These are phyloP conservation scores for Laticauda colubrina DNA, from an alignment of 2,113 vertebrate species.

Conservation along the genomic window DNA sequence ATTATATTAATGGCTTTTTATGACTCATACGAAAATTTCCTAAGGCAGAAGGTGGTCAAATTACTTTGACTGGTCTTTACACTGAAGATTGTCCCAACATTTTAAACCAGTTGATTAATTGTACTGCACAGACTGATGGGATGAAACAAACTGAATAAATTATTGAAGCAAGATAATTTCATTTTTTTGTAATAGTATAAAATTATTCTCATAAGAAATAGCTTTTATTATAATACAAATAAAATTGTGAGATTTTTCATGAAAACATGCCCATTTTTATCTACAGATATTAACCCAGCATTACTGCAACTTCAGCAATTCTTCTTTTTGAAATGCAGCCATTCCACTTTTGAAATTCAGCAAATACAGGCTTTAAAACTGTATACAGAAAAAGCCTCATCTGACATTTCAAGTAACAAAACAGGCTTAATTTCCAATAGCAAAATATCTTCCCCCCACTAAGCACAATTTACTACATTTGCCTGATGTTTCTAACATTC, in stretches of 20 bases:
- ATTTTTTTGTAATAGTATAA: background rate
- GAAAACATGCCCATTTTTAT: background rate
- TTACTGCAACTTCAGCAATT: background rate
- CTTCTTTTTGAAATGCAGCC: background rate
- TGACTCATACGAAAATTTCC: rapidly evolving
- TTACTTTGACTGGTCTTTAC: background rate
- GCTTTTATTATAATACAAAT: background rate
- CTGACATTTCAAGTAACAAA: slow-evolving; percentile 44
- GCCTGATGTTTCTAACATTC: background rate
- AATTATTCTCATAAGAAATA: background rate
- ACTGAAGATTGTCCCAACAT: background rate
- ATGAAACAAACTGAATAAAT: background rate
- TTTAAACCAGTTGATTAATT: background rate
- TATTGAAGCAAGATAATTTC: background rate
- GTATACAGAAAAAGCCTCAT: slow-evolving; percentile 28
- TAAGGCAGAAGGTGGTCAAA: background rate
- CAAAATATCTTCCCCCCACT: background rate
- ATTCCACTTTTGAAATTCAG: background rate
- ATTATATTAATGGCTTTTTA: background rate
- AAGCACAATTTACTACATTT: background rate
- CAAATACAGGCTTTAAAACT: background rate
- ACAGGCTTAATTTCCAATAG: slow-evolving; percentile 16
- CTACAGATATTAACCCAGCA: background rate
- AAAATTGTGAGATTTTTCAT: background rate
- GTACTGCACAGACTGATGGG: background rate